phyloP scores from a whole-genome alignment of 2,888 invertebrate species.

The Tachina lurida region DNA sequence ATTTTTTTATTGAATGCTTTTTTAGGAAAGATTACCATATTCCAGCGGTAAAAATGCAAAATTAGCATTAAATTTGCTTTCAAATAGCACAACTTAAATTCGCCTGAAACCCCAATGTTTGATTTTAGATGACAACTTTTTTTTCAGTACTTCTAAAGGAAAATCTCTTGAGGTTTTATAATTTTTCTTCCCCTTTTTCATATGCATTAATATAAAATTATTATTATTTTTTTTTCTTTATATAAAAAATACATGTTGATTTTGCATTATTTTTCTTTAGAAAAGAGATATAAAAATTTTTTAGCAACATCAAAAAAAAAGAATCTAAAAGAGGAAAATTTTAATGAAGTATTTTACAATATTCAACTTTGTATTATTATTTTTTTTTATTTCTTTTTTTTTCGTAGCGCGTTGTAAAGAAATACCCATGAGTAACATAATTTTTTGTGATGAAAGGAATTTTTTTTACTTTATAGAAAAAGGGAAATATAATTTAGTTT shows the following conservation, averaged over 20 bases:
- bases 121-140: background rate
- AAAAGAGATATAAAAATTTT: slow-evolving; percentile 49
- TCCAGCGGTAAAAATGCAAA: too few relatives aligned
- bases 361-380: slow-evolving; percentile 49
- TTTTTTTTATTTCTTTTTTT: background rate
- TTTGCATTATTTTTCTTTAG: slow-evolving; percentile 63
- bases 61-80: too few relatives aligned
- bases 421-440: slow-evolving; percentile 71
- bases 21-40: too few relatives aligned
- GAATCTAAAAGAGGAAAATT: slow-evolving; percentile 49
- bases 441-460: slow-evolving; percentile 62
- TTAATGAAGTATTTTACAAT: slow-evolving; percentile 71
- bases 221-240: slow-evolving; percentile 13
- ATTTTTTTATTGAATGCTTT: too few relatives aligned
- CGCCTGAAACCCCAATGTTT: background rate
- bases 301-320: slow-evolving; percentile 10
- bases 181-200: slow-evolving; percentile 48
- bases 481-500: background rate
- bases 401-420: slow-evolving; percentile 47
- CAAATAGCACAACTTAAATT: background rate
- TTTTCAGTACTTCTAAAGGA: slow-evolving; percentile 14
- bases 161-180: slow-evolving; percentile 63
- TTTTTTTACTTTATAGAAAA: slow-evolving; percentile 13
- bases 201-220: slow-evolving; percentile 55
- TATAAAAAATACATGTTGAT: slow-evolving; percentile 64